These are phyloP conservation scores for Lates japonicus DNA, from an alignment of 2,797 vertebrate genomes.

Conservation along the genomic window DNA sequence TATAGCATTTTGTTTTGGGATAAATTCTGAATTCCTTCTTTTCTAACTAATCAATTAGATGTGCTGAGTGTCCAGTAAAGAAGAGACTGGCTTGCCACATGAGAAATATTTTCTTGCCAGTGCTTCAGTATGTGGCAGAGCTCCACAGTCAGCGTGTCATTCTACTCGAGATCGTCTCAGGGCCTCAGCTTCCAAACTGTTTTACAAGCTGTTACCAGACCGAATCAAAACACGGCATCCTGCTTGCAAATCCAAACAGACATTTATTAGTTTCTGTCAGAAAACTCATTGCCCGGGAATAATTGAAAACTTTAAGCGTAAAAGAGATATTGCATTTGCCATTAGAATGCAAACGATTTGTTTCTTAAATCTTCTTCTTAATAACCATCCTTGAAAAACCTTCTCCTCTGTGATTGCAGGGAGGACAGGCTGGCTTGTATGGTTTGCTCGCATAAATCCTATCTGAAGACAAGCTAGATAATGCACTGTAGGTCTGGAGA, in stretches of 20 bases:
- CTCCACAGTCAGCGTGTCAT: slow-evolving; percentile 30
- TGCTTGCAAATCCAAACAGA: slow-evolving; percentile 41
- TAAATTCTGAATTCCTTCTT: slow-evolving; percentile 1
- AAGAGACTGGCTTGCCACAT: slow-evolving; percentile 20
- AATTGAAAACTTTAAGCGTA: slow-evolving; percentile 53
- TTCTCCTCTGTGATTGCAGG: slow-evolving; percentile 44
- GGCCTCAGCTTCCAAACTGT: slow-evolving; percentile 30
- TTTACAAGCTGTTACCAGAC: slow-evolving; percentile 40
- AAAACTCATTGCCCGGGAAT: slow-evolving; percentile 46
- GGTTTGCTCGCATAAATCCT: slow-evolving; percentile 63
- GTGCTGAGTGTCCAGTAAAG: slow-evolving; percentile 27
- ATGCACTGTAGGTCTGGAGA: slow-evolving; percentile 69
- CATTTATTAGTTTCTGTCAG: slow-evolving; percentile 51
- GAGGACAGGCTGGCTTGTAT: slow-evolving; percentile 25
- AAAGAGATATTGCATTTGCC: slow-evolving; percentile 37
- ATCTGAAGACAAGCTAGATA: slow-evolving; percentile 70
- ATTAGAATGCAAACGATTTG: slow-evolving; percentile 27
- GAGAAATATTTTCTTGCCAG: slow-evolving; percentile 18
- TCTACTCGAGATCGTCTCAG: slow-evolving; percentile 28
- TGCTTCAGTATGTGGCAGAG: slow-evolving; percentile 11
- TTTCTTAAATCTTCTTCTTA: slow-evolving; percentile 28
- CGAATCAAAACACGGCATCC: slow-evolving; percentile 36
- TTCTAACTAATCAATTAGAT: slow-evolving; percentile 26
- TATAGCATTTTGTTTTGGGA: not conserved
- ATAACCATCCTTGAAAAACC: slow-evolving; percentile 42